Base-by-base conservation (phyloP, 2,888 invertebrate species). In the Tetragonisca angustula region DNA sequence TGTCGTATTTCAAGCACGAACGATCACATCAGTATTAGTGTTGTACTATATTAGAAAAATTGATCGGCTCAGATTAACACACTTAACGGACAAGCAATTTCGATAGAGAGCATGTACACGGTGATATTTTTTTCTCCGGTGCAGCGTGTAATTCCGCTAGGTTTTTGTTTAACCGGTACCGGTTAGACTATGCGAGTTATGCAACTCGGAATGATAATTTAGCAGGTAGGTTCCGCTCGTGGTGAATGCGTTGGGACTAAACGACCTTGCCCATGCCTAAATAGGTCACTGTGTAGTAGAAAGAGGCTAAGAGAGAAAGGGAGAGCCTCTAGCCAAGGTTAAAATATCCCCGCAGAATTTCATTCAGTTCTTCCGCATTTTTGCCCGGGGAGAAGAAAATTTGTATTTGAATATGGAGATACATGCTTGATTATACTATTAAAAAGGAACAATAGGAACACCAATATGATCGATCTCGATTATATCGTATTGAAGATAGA, bases 261-360 rank as follows among this genome's bases (percentile, higher is more conserved):
- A 79, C 85, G 85, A 79, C 85, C 85, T 86, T 86, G 85, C 74
- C 69, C 76, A 65, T 71, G 81, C 81, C 84, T 84, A 86, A 86
- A 86, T 86, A 76, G 85, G 85, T 86, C 85, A 84, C 75, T 43
- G 69, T 61, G 65, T 73, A 79, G 65, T 73, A 81, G 81, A 84
- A 86, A 81, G 84, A 84, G 85, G 79, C 76, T 84, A 74, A 61
- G 68, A 81, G 84, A 79, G 85, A 86, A 84, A 86, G 84, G 85
- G 84, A 84, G 80, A 77, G 27, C 54, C 76, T 59, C 64, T 70
- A 72, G 69, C 77, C 85, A 86, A 86, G 85, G 85, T 84, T 84
- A 70, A 79, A 79, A 76, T 81, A 81, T 81, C 75, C 81, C 64
- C 75, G 15, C 56, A 50, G 67, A 65, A 67, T 71, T 64, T 62